Percentiles rank a stretch among this genome's conserved stretches.
Conservation (phyloP, 2,113 vertebrate genomes). For the Leucosticte australis region DNA sequence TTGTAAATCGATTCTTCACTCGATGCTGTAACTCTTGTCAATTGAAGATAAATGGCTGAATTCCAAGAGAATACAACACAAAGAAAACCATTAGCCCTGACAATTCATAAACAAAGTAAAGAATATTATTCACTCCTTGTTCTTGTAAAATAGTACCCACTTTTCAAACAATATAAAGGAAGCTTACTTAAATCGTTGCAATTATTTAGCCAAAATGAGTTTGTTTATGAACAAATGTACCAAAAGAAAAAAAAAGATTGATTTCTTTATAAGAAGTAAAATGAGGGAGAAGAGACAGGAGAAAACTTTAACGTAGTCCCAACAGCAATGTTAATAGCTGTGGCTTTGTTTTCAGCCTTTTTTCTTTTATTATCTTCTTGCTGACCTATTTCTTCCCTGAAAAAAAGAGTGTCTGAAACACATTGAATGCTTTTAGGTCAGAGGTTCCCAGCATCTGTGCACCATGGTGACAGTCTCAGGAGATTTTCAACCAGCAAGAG, state of each 20-base stretch:
- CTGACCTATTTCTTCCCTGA: slow-evolving; percentile 41
- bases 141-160: slow-evolving; percentile 37
- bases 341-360: slow-evolving; percentile 27
- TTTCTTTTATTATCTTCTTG: slow-evolving; percentile 25
- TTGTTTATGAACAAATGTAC: slow-evolving; percentile 38
- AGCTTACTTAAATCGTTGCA: slow-evolving; percentile 30
- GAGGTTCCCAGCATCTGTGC: neutral
- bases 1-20: slow-evolving; percentile 59
- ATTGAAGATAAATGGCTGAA: slow-evolving; percentile 69
- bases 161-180: slow-evolving; percentile 44
- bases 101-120: slow-evolving; percentile 66
- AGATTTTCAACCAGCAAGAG: slow-evolving; percentile 32
- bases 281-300: neutral
- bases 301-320: neutral
- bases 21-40: slow-evolving; percentile 40
- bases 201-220: slow-evolving; percentile 52
- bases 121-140: slow-evolving; percentile 35
- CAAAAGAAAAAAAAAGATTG: neutral
- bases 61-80: slow-evolving; percentile 55
- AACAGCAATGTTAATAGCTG: neutral
- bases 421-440: slow-evolving; percentile 41
- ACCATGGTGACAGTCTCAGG: slow-evolving; percentile 4
- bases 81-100: slow-evolving; percentile 62
- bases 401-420: neutral
- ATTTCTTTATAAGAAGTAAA: slow-evolving; percentile 21